Evolutionary conservation across 64 coral and sea anemone species (phyloP), one percentile per base, ranked within the genome.

Genomic region (Acropora yongei): DNA sequence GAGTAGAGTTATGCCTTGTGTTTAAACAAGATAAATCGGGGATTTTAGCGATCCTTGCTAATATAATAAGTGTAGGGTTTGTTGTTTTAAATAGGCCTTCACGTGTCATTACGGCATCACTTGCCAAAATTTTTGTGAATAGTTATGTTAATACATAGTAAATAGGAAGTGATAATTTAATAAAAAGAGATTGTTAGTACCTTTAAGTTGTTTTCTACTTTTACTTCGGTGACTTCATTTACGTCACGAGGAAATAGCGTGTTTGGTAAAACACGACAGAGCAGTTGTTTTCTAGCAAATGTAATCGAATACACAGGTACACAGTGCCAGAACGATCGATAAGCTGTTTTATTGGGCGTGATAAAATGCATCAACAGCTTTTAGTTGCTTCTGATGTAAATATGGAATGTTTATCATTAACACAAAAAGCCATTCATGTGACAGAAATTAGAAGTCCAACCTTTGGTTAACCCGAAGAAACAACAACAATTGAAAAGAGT

Each of bases 51-150:
- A 49, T 10, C 61, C 82, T 57, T 17, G 14, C 8, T 85, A 30
- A 30, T 30, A 30, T 30, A 30, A 30, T 30, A 47, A 39, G 43
- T 68, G 43, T 3, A 68, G 44, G 82, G 82, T 85, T 85, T 85
- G 65, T 85, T 45, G 65, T 71, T 85, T 48, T 47, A 67, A 39
- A 85, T 49, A 66, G 68, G 44, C 61, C 61, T 85, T 85, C 47
- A 44, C 17, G 7, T 71, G 69, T 71, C 13, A 12, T 7, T 0
- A 49, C 82, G 82, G 82, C 72, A 44, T 65, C 47, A 65, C 63
- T 85, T 85, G 63, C 82, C 82, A 65, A 6, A 49, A 85, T 60
- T 45, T 55, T 69, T 71, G 82, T 69, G 67, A 49, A 17, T 49
- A 16, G 17, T 49, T 44, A 49, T 47, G 82, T 85, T 67, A 57